Conservation (phyloP, 1,140 invertebrate genomes). For the Caenorhabditis elegans region WBcel235 BX284605.5:11614001-11614500, state of each 20-base stretch:
- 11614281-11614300: slow-evolving; percentile 31
- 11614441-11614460: slow-evolving; percentile 47
- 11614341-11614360: slow-evolving; percentile 47
- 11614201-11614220: background rate
- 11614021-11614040: too few relatives aligned
- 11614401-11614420: slow-evolving; percentile 43
- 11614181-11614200: slow-evolving; percentile 22
- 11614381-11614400: slow-evolving; percentile 6
- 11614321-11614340: slow-evolving; percentile 45
- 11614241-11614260: background rate
- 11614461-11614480: slow-evolving; percentile 47
- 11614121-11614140: slow-evolving; percentile 60
- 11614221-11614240: background rate
- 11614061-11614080: too few relatives aligned
- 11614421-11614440: slow-evolving; percentile 49
- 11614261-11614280: background rate
- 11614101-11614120: too few relatives aligned
- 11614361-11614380: slow-evolving; percentile 46
- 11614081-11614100: too few relatives aligned
- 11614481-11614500: slow-evolving; percentile 47
- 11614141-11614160: slow-evolving; percentile 63
- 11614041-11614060: too few relatives aligned
- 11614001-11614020: too few relatives aligned
- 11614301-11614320: slow-evolving; percentile 30
- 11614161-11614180: slow-evolving; percentile 55